A percentile compares a stretch with the other conserved stretches of the same genome.
These are phyloP conservation scores for Mimachlamys varia DNA, from an alignment of 2,888 invertebrate genomes.

Conservation along the genomic window DNA sequence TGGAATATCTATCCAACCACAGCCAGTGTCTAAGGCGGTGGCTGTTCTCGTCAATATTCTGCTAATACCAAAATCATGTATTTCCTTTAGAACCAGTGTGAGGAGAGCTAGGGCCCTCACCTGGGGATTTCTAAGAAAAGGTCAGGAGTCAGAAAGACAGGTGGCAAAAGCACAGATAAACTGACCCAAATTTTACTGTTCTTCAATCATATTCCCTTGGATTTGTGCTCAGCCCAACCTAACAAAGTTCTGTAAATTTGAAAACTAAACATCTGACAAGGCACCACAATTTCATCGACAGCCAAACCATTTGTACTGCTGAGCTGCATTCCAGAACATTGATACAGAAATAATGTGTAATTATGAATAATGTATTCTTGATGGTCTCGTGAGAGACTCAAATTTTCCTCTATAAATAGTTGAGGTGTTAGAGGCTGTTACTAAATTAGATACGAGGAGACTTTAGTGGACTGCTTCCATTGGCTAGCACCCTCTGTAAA, in stretches of 20 bases:
- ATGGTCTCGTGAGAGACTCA: background rate
- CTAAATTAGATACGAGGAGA: background rate
- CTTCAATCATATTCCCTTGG: background rate
- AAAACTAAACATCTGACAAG: background rate
- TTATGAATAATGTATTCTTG: background rate
- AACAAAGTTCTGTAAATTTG: background rate
- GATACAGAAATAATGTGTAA: background rate
- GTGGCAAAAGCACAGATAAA: background rate
- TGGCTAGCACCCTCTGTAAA: background rate
- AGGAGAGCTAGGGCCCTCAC: background rate
- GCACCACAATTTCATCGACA: background rate
- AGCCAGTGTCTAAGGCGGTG: no score
- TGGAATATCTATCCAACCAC: no score
- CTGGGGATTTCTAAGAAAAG: background rate
- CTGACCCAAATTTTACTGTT: background rate
- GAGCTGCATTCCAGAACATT: background rate
- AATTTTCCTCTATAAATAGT: slow-evolving; percentile 10
- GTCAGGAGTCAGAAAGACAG: background rate
- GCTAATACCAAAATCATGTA: no score
- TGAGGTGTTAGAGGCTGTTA: background rate
- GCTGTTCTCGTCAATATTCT: no score
- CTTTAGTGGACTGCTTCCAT: background rate
- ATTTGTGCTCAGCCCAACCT: background rate
- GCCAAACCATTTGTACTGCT: background rate
- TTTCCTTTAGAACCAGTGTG: no score